Evolutionary conservation across 2,888 invertebrate species (phyloP), one percentile per base, ranked within the genome.

Genomic region (Monoplex corrugatus): DNA sequence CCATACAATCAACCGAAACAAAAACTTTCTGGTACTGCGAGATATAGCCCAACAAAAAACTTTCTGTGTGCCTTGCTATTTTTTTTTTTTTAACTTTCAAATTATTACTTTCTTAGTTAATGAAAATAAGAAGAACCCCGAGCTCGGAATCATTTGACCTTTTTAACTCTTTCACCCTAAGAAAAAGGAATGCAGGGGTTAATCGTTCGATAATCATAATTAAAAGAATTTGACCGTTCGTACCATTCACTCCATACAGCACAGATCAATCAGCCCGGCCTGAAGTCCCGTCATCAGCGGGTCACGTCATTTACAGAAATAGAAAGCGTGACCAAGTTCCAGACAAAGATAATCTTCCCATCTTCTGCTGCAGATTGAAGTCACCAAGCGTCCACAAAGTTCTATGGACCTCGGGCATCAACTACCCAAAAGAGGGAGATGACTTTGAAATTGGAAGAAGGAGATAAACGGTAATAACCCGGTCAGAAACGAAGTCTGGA

Each of bases 1-100:
- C 40, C 78, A 40, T 43, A 13, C 78, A 19, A 35, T n/a, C 78
- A 28, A 28, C 78, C 78, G 78, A 80, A 80, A 80, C 78, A 13
- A 2, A 43, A 80, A 80, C 78, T 80, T 80, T 80, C 78, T 19
- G 78, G 40, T 80, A n/a, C 28, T 28, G 28, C 19, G 78, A 80
- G 43, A 80, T 80, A 43, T 43, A 40, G 8, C 23, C 28, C 19
- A 0, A 43, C 40, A 40, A 80, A 80, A 43, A 43, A 80, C 78
- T 43, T 38, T 38, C 75, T n/a, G n/a, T n/a, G n/a, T n/a, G n/a
- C n/a, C n/a, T n/a, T n/a, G n/a, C n/a, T n/a, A n/a, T n/a, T n/a
- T n/a, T n/a, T n/a, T n/a, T n/a, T n/a, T n/a, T n/a, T n/a, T n/a
- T n/a, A n/a, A n/a, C n/a, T n/a, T n/a, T n/a, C n/a, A n/a, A n/a